phyloP scores from a whole-genome alignment of 2,888 invertebrate species.

The Lapara coniferarum region DNA sequence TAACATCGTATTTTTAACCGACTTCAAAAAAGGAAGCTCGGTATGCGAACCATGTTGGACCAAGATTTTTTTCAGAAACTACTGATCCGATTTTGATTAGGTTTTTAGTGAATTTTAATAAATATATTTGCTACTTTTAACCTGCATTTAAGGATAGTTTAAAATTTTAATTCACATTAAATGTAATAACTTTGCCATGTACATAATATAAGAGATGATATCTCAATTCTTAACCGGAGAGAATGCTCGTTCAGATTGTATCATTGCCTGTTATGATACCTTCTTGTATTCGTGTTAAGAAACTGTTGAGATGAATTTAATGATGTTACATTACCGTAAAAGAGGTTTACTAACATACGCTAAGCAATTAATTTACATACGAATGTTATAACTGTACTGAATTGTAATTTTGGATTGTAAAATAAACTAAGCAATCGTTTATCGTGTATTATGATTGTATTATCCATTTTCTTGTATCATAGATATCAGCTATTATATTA shows the following conservation, averaged over 20 bases:
- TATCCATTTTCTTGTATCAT: too few species aligned
- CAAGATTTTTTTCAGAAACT: too few species aligned
- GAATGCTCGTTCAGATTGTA: conserved; percentile 20
- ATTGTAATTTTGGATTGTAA: conserved; percentile 14
- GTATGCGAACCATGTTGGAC: too few species aligned
- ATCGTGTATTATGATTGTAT: too few species aligned
- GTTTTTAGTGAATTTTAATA: too few species aligned
- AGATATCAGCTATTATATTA: too few species aligned
- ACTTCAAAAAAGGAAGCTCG: too few species aligned
- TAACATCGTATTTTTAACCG: too few species aligned
- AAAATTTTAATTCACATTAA: too few species aligned
- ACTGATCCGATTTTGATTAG: too few species aligned
- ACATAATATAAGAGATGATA: not conserved
- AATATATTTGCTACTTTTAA: too few species aligned
- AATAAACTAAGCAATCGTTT: conserved; percentile 10
- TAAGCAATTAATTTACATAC: not conserved
- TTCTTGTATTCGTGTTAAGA: conserved; percentile 12
- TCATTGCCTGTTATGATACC: conserved; percentile 13
- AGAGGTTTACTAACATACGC: not conserved
- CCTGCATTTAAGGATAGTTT: too few species aligned
- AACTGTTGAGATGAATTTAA: conserved; percentile 14
- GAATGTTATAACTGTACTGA: not conserved
- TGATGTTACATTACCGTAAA: not conserved
- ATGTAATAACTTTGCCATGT: not conserved
- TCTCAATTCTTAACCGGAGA: conserved; percentile 3